Evolutionary conservation across 2,113 vertebrate species (phyloP).

Genomic region (Arothron firmamentum): DNA sequence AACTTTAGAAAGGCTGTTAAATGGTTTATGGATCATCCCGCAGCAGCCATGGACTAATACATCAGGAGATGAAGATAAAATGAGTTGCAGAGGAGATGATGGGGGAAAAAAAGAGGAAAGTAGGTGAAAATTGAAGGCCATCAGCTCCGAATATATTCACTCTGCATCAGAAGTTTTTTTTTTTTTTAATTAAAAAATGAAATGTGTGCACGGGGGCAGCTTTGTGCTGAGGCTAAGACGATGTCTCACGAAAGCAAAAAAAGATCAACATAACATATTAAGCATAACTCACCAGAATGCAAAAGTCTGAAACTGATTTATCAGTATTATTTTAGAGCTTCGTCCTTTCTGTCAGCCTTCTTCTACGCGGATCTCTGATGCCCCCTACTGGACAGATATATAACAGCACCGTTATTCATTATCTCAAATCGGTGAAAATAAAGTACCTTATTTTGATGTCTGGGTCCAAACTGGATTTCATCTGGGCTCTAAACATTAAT

Average conservation of each 20-base stretch:
- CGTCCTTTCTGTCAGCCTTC: constrained; percentile 29
- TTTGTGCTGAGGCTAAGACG: too few species aligned
- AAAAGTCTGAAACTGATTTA: too few species aligned
- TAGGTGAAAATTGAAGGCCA: constrained; percentile 14
- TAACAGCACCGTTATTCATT: neutral
- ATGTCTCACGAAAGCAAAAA: neutral
- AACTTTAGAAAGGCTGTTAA: constrained; percentile 70
- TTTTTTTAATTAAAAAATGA: neutral
- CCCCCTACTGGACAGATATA: constrained; percentile 56
- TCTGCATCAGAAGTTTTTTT: neutral
- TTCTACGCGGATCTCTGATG: constrained; percentile 44
- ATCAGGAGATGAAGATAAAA: constrained; percentile 50
- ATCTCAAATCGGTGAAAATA: neutral
- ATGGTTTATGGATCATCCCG: constrained; percentile 69
- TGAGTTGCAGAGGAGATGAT: constrained; percentile 15
- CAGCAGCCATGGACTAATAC: constrained; percentile 49
- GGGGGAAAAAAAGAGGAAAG: constrained; percentile 11
- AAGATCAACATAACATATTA: neutral
- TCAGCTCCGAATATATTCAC: constrained; percentile 1
- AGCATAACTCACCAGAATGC: neutral
- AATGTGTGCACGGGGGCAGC: neutral
- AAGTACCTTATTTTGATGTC: neutral
- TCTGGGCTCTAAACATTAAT: too few species aligned
- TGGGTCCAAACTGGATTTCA: too few species aligned
- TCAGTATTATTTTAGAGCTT: constrained; percentile 9